Evolutionary conservation across 2,888 invertebrate genomes (phyloP).

Genomic region (Endomychus coccineus): DNA sequence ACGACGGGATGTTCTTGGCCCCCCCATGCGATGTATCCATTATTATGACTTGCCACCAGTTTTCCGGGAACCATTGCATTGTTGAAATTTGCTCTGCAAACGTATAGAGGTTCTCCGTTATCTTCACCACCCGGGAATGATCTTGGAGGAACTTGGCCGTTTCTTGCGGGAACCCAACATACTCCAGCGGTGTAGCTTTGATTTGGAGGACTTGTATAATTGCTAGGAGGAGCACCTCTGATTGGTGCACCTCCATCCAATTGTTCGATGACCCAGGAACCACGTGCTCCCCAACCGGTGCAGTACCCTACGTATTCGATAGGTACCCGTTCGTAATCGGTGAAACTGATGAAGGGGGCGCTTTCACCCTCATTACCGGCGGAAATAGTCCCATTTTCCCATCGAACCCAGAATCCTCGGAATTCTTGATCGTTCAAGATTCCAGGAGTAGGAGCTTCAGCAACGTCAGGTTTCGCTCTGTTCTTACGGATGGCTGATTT

Average conservation of each 20-base stretch:
- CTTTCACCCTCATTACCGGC: conserved; percentile 51
- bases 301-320: conserved; percentile 72
- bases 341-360: conserved; percentile 67
- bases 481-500: conserved; percentile 79
- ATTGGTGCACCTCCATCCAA: conserved; percentile 21
- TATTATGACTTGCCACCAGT: conserved; percentile 60
- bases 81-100: conserved; percentile 62
- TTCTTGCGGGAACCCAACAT: conserved; percentile 61
- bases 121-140: conserved; percentile 66
- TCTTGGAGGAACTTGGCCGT: conserved; percentile 63
- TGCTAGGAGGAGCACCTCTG: conserved; percentile 17
- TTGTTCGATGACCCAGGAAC: conserved; percentile 70
- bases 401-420: conserved; percentile 80
- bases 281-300: conserved; percentile 80
- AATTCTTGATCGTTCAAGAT: conserved; percentile 66
- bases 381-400: conserved; percentile 53
- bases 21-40: conserved; percentile 67
- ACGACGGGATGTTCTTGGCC: conserved; percentile 60
- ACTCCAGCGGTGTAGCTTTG: conserved; percentile 30
- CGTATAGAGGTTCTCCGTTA: conserved; percentile 55
- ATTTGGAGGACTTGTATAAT: conserved; percentile 6
- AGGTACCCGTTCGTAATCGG: conserved; percentile 63
- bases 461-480: conserved; percentile 50
- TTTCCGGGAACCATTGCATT: conserved; percentile 76
- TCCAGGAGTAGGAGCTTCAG: conserved; percentile 59